phyloP scores from a whole-genome alignment of 2,113 vertebrate genomes.

The Thymallus thymallus region DNA sequence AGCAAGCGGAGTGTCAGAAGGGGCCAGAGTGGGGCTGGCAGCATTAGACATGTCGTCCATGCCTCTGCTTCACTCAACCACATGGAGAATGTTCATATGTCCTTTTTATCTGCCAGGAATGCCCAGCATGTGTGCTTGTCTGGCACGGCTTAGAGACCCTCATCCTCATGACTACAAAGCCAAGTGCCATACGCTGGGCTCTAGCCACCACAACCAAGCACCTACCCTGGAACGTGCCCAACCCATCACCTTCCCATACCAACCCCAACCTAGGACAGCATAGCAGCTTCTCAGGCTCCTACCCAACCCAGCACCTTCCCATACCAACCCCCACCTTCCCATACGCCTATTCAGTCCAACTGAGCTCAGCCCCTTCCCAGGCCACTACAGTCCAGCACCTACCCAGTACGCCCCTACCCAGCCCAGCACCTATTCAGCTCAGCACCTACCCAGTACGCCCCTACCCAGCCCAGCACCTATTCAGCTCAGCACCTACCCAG shows the following conservation, averaged over 20 bases:
- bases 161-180: too few species aligned
- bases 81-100: slow-evolving; percentile 1
- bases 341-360: background rate
- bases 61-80: slow-evolving; percentile 26
- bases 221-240: background rate
- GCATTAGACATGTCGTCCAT: background rate
- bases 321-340: background rate
- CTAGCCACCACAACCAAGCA: too few species aligned
- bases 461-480: background rate
- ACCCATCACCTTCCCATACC: background rate
- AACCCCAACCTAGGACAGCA: background rate
- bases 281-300: background rate
- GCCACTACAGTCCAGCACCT: too few species aligned
- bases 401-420: background rate
- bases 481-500: background rate
- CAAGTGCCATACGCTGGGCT: too few species aligned
- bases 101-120: slow-evolving; percentile 28
- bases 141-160: slow-evolving; percentile 32
- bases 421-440: background rate
- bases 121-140: slow-evolving; percentile 30
- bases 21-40: background rate
- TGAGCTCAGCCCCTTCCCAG: background rate
- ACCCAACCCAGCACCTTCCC: background rate
- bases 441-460: too few species aligned
- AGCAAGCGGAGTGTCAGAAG: background rate